phyloP scores from a whole-genome alignment of 1,140 invertebrate species.

The Drosophila murphyi region DNA sequence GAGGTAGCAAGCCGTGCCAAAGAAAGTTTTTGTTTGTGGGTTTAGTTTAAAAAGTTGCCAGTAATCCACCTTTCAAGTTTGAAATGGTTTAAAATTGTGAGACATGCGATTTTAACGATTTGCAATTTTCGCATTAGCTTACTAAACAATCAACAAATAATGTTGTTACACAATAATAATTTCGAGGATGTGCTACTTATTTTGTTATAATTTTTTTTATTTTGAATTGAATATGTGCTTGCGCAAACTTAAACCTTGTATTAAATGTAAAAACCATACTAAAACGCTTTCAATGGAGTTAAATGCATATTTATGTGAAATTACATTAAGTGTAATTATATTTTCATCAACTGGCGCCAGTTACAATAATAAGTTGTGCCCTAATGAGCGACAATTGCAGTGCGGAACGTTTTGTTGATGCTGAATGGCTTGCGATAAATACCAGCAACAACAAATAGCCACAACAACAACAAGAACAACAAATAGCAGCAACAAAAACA shows the following conservation, averaged over 20 bases:
- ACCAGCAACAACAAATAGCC: constrained; percentile 6
- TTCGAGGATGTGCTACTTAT: no score
- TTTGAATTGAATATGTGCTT: background rate
- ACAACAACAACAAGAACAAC: constrained; percentile 20
- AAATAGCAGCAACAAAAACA: constrained; percentile 5
- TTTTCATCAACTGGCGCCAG: constrained; percentile 28
- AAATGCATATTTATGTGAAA: constrained; percentile 55
- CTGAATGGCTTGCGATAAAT: constrained; percentile 45
- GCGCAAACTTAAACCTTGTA: constrained; percentile 3
- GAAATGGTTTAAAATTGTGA: no score
- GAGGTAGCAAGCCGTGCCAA: no score
- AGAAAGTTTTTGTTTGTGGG: no score
- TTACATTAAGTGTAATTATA: constrained; percentile 54
- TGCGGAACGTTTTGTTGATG: constrained; percentile 52
- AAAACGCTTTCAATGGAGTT: constrained; percentile 32
- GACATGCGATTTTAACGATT: no score
- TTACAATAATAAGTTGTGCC: constrained; percentile 35
- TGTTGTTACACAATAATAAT: no score
- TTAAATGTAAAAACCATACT: constrained; percentile 9
- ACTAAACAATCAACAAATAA: background rate
- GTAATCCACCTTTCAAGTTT: no score
- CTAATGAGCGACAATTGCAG: constrained; percentile 54
- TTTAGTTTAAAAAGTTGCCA: no score
- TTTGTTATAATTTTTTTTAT: no score
- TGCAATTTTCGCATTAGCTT: no score